A percentile compares a stretch with the other conserved stretches of the same genome.
phyloP scores from a whole-genome alignment of 2,797 vertebrate genomes.

The Smutsia gigantea region DNA sequence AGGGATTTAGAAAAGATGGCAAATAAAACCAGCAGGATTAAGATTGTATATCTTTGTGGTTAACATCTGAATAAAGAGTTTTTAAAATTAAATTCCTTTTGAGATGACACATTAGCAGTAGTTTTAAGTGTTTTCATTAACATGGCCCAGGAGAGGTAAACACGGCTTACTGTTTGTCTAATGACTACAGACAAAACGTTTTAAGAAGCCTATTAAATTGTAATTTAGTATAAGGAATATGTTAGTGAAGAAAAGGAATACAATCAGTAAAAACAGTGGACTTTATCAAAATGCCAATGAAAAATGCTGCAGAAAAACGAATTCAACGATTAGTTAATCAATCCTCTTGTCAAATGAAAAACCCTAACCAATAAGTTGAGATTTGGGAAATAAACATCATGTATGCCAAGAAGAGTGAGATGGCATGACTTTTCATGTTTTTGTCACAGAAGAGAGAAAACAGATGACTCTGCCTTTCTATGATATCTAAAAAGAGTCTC shows the following conservation, averaged over 20 bases:
- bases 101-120: background rate
- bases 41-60: background rate
- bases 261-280: background rate
- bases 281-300: background rate
- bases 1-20: background rate
- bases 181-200: constrained; percentile 12
- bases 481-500: background rate
- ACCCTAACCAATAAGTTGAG: background rate
- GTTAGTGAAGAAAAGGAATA: background rate
- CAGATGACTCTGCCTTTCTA: background rate
- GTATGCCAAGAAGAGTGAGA: background rate
- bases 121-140: constrained; percentile 21
- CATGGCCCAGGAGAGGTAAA: background rate
- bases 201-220: background rate
- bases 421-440: background rate
- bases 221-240: background rate
- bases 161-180: background rate
- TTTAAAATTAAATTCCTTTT: constrained; percentile 36
- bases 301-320: background rate
- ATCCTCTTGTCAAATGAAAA: background rate
- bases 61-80: background rate
- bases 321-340: background rate
- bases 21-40: background rate
- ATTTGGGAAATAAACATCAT: background rate
- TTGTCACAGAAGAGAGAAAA: background rate